Percentiles rank a stretch among this genome's conserved stretches.
Conservation (phyloP, 2,888 invertebrate species). For the Limnephilus auricula region DNA sequence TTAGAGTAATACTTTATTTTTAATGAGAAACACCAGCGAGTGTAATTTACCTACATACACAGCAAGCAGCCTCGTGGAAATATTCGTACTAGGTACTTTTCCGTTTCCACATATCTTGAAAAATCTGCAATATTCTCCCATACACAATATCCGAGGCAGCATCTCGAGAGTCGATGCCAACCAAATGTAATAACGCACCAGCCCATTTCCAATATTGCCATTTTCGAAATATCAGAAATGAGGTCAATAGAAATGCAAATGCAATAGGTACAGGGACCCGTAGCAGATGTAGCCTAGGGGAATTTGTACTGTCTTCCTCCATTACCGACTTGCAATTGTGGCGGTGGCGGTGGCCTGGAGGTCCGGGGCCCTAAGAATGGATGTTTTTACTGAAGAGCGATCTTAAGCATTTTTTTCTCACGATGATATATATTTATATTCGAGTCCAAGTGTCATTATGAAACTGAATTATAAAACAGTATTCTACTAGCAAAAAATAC, state of each 20-base stretch:
- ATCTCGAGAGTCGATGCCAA: conserved; percentile 9
- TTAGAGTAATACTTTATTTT: neutral
- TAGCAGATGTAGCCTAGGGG: neutral
- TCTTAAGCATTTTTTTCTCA: neutral
- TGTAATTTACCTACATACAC: neutral
- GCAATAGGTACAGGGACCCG: neutral
- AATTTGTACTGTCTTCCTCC: neutral
- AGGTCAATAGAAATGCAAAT: conserved; percentile 48
- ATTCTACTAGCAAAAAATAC: neutral
- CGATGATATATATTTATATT: neutral
- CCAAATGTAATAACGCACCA: conserved; percentile 14
- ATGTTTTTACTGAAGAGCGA: neutral
- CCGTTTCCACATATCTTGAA: neutral
- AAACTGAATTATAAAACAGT: neutral
- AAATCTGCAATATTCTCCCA: conserved; percentile 30
- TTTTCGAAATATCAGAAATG: conserved; percentile 37
- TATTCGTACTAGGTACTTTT: neutral
- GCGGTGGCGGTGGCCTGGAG: neutral
- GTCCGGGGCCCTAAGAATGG: neutral
- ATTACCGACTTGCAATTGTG: neutral
- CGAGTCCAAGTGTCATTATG: neutral
- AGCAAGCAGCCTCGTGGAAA: neutral
- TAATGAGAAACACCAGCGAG: neutral
- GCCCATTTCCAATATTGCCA: conserved; percentile 27
- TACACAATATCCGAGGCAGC: conserved; percentile 14